Percentiles rank a stretch among this genome's conserved stretches.
phyloP scores from a whole-genome alignment of 2,797 vertebrate genomes.

The Petrocephalus sullivani region DNA sequence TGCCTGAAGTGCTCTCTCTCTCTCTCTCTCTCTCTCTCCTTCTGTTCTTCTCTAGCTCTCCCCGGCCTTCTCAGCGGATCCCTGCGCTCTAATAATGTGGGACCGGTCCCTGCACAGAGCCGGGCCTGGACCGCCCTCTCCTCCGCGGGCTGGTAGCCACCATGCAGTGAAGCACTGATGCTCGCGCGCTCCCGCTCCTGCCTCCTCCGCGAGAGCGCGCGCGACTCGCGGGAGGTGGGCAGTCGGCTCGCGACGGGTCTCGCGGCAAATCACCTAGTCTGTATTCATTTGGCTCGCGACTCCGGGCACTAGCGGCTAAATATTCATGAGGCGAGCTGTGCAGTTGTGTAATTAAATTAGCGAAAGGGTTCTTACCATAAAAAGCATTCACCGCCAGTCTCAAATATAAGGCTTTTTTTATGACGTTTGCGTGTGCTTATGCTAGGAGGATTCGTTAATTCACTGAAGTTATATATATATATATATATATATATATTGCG shows the following conservation, averaged over 20 bases:
- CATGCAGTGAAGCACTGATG: neutral
- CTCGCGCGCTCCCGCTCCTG: neutral
- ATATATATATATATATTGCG: neutral
- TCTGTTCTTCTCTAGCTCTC: conserved; percentile 20
- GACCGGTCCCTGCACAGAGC: neutral
- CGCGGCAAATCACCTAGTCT: conserved; percentile 7
- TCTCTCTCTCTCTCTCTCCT: neutral
- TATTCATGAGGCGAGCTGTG: neutral
- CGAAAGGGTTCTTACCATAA: neutral
- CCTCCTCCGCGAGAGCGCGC: neutral
- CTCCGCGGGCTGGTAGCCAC: neutral
- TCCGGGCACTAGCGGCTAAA: neutral
- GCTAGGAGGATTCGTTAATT: neutral
- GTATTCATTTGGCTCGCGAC: neutral
- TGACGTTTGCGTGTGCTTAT: neutral
- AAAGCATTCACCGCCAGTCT: neutral
- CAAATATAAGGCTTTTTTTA: neutral
- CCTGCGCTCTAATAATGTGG: neutral
- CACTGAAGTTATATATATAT: neutral
- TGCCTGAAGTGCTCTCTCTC: conserved; percentile 38
- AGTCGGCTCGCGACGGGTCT: neutral
- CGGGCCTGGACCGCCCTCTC: neutral
- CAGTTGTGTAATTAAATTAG: neutral
- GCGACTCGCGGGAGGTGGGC: neutral
- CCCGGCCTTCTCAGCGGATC: conserved; percentile 24